Evolutionary conservation across 2,113 vertebrate genomes (phyloP).

Genomic region (Oreochromis aureus): DNA sequence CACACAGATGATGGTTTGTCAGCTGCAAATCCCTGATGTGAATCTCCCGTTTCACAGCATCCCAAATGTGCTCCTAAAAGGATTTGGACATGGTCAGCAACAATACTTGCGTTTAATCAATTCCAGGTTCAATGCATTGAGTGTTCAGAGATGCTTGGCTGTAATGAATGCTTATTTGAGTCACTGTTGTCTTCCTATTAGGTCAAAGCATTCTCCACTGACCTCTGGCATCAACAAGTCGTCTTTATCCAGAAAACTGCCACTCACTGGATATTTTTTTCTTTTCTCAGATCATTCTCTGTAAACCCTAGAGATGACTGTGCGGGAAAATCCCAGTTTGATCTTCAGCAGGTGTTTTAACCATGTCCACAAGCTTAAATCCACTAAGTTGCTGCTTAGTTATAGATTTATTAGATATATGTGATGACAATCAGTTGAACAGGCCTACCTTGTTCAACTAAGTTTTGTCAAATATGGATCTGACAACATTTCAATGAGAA

Average conservation of each 20-base stretch:
- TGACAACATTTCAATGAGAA: neutral
- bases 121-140: neutral
- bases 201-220: neutral
- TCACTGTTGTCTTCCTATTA: neutral
- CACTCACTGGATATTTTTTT: neutral
- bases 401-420: neutral
- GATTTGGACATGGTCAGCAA: neutral
- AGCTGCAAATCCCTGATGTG: neutral
- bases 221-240: neutral
- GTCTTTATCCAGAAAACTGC: neutral
- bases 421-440: neutral
- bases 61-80: neutral
- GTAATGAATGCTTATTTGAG: neutral
- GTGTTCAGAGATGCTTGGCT: neutral
- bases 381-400: neutral
- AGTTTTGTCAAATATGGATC: neutral
- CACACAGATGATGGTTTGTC: neutral
- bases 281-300: neutral
- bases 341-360: neutral
- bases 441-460: neutral
- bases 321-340: neutral
- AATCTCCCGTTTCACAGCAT: neutral
- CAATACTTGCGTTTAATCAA: neutral
- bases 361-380: neutral
- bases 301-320: neutral